phyloP scores from a whole-genome alignment of 1,140 invertebrate species.

The Tachypleus tridentatus region DNA sequence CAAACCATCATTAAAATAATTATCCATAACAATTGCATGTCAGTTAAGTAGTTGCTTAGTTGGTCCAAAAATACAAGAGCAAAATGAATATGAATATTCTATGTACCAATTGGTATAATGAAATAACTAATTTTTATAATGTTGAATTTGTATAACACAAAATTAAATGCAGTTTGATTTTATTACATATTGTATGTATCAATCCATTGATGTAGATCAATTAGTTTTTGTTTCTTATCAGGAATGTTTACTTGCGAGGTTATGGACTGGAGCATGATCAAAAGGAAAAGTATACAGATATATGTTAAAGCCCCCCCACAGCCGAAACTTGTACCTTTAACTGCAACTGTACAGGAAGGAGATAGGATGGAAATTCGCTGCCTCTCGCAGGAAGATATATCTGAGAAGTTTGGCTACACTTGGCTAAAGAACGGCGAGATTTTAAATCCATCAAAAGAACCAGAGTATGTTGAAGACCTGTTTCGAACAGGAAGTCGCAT shows the following conservation, averaged over 20 bases:
- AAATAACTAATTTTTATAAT: too few species aligned
- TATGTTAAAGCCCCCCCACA: constrained; percentile 9
- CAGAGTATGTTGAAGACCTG: constrained; percentile 22
- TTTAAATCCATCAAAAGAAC: constrained; percentile 16
- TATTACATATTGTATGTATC: too few species aligned
- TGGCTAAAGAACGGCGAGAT: constrained; percentile 24
- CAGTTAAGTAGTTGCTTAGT: too few species aligned
- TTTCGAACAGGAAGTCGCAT: constrained; percentile 23
- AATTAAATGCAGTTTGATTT: too few species aligned
- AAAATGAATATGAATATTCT: too few species aligned
- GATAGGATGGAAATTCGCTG: constrained; percentile 20
- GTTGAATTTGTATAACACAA: too few species aligned
- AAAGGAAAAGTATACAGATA: constrained; percentile 12
- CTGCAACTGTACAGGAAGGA: constrained; percentile 15
- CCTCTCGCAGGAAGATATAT: constrained; percentile 12
- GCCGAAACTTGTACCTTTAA: constrained; percentile 14
- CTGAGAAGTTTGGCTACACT: constrained; percentile 21
- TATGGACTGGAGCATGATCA: constrained; percentile 18
- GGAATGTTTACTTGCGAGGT: constrained; percentile 24
- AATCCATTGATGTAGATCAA: too few species aligned
- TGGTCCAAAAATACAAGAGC: too few species aligned
- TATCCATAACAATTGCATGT: too few species aligned
- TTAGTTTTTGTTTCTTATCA: not conserved
- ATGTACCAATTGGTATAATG: too few species aligned
- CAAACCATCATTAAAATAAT: too few species aligned